Evolutionary conservation across 1,140 invertebrate species (phyloP).

Genomic region (Odontomachus brunneus): DNA sequence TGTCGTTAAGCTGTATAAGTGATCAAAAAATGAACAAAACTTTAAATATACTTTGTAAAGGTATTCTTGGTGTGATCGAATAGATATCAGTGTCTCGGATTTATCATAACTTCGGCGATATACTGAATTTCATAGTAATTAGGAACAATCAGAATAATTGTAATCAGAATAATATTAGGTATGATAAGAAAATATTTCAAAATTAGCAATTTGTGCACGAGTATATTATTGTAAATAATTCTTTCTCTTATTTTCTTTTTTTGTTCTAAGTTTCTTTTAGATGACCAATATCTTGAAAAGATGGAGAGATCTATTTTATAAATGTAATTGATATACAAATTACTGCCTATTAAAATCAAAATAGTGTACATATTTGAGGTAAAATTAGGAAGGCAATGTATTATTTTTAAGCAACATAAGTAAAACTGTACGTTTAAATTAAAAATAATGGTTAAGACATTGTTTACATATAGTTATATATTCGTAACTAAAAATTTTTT

Average conservation of each 20-base stretch:
- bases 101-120: background rate
- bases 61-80: background rate
- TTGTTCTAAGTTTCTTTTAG: background rate
- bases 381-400: background rate
- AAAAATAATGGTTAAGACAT: background rate
- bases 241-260: background rate
- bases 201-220: background rate
- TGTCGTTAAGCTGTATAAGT: conserved; percentile 1
- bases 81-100: background rate
- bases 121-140: conserved; percentile 9
- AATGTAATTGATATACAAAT: conserved; percentile 7
- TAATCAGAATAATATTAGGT: conserved; percentile 13
- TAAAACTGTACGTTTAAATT: background rate
- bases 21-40: background rate
- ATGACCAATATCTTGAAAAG: background rate
- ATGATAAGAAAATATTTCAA: background rate
- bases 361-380: conserved; percentile 46
- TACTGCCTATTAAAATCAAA: conserved; percentile 23
- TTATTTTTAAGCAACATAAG: conserved; percentile 17
- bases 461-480: no score
- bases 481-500: no score
- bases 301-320: conserved; percentile 10
- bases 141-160: conserved; percentile 9
- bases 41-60: background rate
- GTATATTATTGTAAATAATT: conserved; percentile 27